Evolutionary conservation across 2,113 vertebrate species (phyloP).

Genomic region (Catagonus wagneri): DNA sequence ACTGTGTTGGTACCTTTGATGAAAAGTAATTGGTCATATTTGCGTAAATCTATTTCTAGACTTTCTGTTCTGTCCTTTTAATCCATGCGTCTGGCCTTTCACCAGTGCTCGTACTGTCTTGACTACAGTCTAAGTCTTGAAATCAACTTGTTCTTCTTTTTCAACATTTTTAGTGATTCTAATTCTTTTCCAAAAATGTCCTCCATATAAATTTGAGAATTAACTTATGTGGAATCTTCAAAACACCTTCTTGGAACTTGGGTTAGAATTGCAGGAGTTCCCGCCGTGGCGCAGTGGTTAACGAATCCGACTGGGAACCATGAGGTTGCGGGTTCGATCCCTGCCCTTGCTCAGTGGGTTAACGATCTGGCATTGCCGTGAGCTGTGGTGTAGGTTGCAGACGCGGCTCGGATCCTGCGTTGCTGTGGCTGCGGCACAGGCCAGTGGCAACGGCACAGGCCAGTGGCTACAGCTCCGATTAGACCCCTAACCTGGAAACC

Average conservation of each 20-base stretch:
- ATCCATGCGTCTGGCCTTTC: background rate
- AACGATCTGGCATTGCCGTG: no score
- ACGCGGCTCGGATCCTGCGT: no score
- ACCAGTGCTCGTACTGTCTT: no score
- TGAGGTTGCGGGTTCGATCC: no score
- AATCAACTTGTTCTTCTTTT: background rate
- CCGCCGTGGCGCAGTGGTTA: no score
- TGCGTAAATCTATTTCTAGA: background rate
- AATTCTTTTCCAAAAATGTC: background rate
- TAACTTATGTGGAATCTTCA: background rate
- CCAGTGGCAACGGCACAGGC: no score
- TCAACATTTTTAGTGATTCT: background rate
- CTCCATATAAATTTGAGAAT: background rate
- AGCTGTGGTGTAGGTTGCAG: no score
- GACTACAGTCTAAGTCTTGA: background rate
- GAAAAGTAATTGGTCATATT: background rate
- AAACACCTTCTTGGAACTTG: background rate
- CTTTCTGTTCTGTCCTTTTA: background rate
- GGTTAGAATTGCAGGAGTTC: background rate
- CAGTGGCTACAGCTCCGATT: no score
- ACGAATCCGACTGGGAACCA: no score
- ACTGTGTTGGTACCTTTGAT: background rate
- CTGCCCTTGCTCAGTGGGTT: no score
- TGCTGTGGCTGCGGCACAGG: no score
- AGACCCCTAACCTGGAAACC: no score